phyloP scores from a whole-genome alignment of 2,113 vertebrate genomes.

The Eleginops maclovinus region DNA sequence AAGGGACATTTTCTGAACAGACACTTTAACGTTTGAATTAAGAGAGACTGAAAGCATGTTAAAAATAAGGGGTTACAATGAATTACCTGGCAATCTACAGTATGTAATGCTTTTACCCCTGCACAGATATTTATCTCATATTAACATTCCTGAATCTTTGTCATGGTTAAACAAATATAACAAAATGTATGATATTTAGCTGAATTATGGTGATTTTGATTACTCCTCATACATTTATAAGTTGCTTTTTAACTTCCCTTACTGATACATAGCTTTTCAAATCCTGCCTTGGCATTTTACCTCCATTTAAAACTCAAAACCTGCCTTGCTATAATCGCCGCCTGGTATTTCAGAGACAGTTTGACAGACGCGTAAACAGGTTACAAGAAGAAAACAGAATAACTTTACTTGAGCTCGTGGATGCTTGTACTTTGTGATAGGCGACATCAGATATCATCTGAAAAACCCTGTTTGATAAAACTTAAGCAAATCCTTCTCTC shows the following conservation, averaged over 20 bases:
- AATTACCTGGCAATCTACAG: background rate
- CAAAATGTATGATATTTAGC: background rate
- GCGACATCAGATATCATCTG: conserved; percentile 56
- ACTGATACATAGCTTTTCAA: background rate
- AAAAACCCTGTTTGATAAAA: conserved; percentile 62
- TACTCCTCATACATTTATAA: background rate
- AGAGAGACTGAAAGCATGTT: background rate
- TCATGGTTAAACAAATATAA: background rate
- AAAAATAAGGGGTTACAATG: background rate
- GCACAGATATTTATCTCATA: background rate
- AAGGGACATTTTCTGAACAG: too few species aligned
- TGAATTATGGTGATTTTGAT: background rate
- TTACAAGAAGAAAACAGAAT: conserved; percentile 20
- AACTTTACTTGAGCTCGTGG: conserved; percentile 26
- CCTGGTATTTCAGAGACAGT: conserved; percentile 25
- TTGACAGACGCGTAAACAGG: conserved; percentile 16
- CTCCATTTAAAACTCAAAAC: background rate
- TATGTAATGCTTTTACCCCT: background rate
- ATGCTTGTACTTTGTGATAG: conserved; percentile 36
- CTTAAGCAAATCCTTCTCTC: conserved; percentile 59
- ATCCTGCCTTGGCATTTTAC: background rate
- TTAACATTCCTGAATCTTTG: background rate
- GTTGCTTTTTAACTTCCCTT: background rate
- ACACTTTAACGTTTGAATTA: background rate
- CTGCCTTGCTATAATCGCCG: background rate